These are phyloP conservation scores for Thryonomys swinderianus DNA, from an alignment of 2,113 vertebrate species.

Conservation along the genomic window DNA sequence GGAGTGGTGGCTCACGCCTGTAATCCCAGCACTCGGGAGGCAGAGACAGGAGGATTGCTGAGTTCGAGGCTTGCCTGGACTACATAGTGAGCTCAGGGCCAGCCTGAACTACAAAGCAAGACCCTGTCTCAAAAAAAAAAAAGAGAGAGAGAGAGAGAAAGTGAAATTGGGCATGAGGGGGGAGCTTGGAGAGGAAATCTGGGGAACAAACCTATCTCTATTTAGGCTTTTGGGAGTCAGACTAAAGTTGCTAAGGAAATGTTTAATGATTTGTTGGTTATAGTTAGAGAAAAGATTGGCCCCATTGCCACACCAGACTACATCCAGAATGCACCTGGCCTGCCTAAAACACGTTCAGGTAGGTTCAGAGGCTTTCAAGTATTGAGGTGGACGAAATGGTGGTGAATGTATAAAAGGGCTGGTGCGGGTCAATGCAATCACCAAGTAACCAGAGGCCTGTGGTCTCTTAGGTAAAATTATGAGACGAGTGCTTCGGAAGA, in stretches of 20 bases:
- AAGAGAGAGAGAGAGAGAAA: too few species aligned
- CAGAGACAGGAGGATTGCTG: too few species aligned
- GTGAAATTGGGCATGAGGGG: too few species aligned
- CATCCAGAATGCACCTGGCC: slow-evolving; percentile 95
- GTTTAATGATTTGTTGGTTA: slow-evolving; percentile 69
- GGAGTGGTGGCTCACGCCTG: too few species aligned
- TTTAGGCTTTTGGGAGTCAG: slow-evolving; percentile 23
- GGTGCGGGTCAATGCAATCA: slow-evolving; percentile 10
- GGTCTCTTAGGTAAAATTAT: slow-evolving; percentile 95
- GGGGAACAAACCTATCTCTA: slow-evolving; percentile 42
- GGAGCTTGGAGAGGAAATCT: neutral
- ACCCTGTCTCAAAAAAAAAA: too few species aligned
- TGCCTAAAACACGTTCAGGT: slow-evolving; percentile 99
- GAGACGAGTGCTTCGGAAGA: slow-evolving; percentile 94
- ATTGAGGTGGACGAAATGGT: neutral
- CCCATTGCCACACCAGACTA: slow-evolving; percentile 98
- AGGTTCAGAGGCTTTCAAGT: slow-evolving; percentile 56
- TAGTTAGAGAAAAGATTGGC: slow-evolving; percentile 98
- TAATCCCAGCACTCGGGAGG: too few species aligned
- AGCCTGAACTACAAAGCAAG: too few species aligned
- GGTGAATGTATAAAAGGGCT: neutral
- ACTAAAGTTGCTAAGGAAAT: slow-evolving; percentile 53
- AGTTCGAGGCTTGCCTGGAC: too few species aligned
- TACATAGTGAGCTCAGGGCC: too few species aligned
- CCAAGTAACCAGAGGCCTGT: slow-evolving; percentile 56